Base-by-base conservation (phyloP, 1,140 invertebrate species). In the Apis laboriosa region DNA sequence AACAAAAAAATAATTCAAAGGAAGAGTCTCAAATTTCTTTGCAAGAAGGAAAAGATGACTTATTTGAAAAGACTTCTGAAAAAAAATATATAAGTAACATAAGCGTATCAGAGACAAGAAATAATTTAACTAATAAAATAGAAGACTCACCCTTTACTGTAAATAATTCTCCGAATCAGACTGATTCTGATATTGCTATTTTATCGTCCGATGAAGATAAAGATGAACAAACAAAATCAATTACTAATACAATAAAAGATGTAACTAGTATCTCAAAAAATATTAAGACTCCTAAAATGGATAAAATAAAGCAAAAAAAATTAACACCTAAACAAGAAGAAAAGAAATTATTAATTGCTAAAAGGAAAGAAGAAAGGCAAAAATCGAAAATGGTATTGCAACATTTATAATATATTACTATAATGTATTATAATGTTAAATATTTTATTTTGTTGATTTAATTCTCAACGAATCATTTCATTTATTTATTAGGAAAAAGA, bases 341-440 rank as follows among this genome's bases (percentile, higher is more conserved):
- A 84, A 95, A 94, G 78, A 89, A 87, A 70, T 78, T 93, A n/a
- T 95, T 95, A 87, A 93, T 91, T 17, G 89, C 86, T 53, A 95
- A 94, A 87, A 95, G 94, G 83, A 92, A 92, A n/a, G 95, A 96
- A 83, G 95, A 95, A 77, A 95, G 94, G 83, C 94, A 95, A 88
- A 94, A 94, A 77, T 92, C 94, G 78, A 95, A 87, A 90, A 90
- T 92, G 68, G 95, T 95, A 90, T 84, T 76, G 24, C n/a, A n/a
- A 1, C 15, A 5, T 9, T 74, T 53, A n/a, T 15, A 24, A 43
- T 34, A n/a, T 0, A 53, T 1, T 43, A 43, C 0, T 43, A 43
- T 43, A 43, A 0, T 3, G 34, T 7, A 43, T 43, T 43, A 43
- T 43, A 43, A 43, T 7, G 5, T 43, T 43, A 43, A 43, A 19